A percentile compares a stretch with the other conserved stretches of the same genome.
These are phyloP conservation scores for Patiria pectinifera DNA, from an alignment of 53 echinoderm and acorn worm species.

Conservation along the genomic window DNA sequence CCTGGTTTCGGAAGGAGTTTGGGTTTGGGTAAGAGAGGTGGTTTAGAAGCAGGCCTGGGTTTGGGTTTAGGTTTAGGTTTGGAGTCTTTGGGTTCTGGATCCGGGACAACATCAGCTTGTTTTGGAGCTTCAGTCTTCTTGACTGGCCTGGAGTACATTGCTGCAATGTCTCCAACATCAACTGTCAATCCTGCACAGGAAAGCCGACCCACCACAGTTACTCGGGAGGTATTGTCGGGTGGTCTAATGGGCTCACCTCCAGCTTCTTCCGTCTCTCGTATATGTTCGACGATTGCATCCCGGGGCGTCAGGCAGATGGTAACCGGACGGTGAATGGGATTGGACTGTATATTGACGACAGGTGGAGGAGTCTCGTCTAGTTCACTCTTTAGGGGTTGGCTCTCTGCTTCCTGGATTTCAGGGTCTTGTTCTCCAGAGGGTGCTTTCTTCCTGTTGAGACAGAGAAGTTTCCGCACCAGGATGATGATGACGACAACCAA, in stretches of 20 bases:
- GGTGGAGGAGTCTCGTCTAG: not conserved
- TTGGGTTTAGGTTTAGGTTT: slow-evolving; percentile 7
- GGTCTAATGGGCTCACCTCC: slow-evolving; percentile 23
- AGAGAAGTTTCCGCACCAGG: slow-evolving; percentile 17
- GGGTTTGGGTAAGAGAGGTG: slow-evolving; percentile 22
- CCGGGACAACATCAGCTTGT: slow-evolving; percentile 31
- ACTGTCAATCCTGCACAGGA: slow-evolving; percentile 54
- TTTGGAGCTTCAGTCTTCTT: not conserved
- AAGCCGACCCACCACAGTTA: slow-evolving; percentile 50
- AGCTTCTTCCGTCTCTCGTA: slow-evolving; percentile 46
- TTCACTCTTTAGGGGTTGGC: slow-evolving; percentile 8
- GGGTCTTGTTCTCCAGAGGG: not conserved
- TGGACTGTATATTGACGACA: not conserved
- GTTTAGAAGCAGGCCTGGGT: slow-evolving; percentile 2
- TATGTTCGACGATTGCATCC: slow-evolving; percentile 75
- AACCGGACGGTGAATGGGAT: slow-evolving; percentile 39
- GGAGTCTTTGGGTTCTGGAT: not conserved
- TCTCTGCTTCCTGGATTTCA: slow-evolving; percentile 20
- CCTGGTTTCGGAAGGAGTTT: slow-evolving; percentile 30
- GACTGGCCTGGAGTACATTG: slow-evolving; percentile 44
- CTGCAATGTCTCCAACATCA: slow-evolving; percentile 35
- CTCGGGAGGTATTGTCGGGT: slow-evolving; percentile 36
- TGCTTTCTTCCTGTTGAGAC: slow-evolving; percentile 15
- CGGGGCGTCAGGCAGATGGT: slow-evolving; percentile 80
- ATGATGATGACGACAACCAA: slow-evolving; percentile 23